These are phyloP conservation scores for Drosophila nigromelanica DNA, from an alignment of 1,140 invertebrate genomes.

Conservation along the genomic window DNA sequence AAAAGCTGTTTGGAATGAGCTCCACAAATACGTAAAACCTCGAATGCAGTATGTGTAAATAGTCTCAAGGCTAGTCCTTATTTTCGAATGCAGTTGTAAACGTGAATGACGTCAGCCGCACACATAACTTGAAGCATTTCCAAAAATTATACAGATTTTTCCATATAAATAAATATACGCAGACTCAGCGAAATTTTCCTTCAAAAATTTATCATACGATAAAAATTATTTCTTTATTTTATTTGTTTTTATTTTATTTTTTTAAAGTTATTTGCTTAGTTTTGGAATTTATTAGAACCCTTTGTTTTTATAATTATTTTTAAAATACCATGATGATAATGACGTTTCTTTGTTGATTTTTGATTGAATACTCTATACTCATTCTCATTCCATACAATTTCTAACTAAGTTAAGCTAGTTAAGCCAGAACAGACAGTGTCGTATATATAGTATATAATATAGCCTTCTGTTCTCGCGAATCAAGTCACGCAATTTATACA, in stretches of 20 bases:
- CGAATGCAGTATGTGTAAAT: neutral
- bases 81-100: neutral
- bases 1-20: neutral
- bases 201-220: neutral
- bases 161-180: neutral
- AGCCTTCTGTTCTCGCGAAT: constrained; percentile 46
- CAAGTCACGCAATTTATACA: constrained; percentile 69
- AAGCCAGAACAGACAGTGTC: constrained; percentile 7
- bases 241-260: too few relatives aligned
- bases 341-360: too few relatives aligned
- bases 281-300: too few relatives aligned
- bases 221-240: too few relatives aligned
- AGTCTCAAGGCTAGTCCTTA: constrained; percentile 1
- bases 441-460: constrained; percentile 13
- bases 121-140: too few relatives aligned
- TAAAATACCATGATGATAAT: too few relatives aligned
- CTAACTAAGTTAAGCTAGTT: constrained; percentile 1
- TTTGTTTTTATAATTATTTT: too few relatives aligned
- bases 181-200: neutral
- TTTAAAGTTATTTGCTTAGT: too few relatives aligned
- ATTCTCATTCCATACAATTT: neutral
- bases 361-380: neutral
- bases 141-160: neutral
- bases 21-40: neutral
- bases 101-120: neutral